Conservation (phyloP, 2,888 invertebrate species). For the Spisula solida region DNA sequence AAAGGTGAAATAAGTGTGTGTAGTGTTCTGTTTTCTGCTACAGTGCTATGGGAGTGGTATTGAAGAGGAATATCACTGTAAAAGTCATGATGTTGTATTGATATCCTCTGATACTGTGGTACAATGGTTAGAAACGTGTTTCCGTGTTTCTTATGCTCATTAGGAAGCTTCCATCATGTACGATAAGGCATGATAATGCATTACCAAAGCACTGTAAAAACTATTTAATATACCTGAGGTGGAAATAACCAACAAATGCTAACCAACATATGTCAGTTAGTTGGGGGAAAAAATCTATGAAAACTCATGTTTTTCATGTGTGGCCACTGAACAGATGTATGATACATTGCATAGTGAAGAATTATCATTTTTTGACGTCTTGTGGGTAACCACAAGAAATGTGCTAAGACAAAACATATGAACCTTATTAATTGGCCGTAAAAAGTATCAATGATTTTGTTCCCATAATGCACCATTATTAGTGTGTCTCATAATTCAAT, state of each 20-base stretch:
- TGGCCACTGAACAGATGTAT: constrained; percentile 14
- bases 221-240: neutral
- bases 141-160: neutral
- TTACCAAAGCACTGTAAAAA: neutral
- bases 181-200: neutral
- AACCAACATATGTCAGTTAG: neutral
- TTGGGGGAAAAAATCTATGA: too few species aligned
- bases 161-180: neutral
- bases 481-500: neutral
- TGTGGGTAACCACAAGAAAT: neutral
- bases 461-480: neutral
- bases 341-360: neutral
- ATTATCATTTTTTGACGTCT: neutral
- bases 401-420: neutral
- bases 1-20: neutral
- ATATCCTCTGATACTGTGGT: neutral
- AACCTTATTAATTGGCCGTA: neutral
- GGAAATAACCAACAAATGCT: neutral
- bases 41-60: neutral
- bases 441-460: constrained; percentile 8
- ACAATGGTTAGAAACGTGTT: neutral
- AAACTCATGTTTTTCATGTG: neutral
- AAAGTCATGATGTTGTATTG: constrained; percentile 1
- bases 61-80: neutral
- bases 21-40: neutral